phyloP scores from a whole-genome alignment of 2,797 vertebrate species.

The Diceros bicornis region DNA sequence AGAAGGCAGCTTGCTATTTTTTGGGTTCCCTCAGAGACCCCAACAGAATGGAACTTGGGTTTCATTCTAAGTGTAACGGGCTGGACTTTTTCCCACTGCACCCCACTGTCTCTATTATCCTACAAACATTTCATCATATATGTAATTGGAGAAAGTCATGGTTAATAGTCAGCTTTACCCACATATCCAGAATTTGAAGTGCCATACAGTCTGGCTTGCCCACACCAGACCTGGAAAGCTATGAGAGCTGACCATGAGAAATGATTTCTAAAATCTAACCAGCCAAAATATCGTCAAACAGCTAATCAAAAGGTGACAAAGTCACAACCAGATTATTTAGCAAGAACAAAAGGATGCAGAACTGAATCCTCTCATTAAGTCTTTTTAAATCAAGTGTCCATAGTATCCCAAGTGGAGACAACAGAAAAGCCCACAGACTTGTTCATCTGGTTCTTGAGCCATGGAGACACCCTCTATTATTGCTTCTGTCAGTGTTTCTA shows the following conservation, averaged over 20 bases:
- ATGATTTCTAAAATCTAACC: neutral
- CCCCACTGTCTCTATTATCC: neutral
- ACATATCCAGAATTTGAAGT: neutral
- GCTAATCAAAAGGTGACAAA: neutral
- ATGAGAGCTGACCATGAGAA: neutral
- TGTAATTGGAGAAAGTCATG: neutral
- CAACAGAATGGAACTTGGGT: neutral
- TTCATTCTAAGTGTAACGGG: neutral
- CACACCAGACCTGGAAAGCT: neutral
- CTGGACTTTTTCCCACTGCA: neutral
- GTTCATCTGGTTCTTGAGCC: neutral
- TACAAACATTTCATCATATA: neutral
- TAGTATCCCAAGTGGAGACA: neutral
- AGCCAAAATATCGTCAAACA: neutral
- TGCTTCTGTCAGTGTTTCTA: slow-evolving; percentile 18
- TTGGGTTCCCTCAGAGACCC: neutral
- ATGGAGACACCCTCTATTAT: neutral
- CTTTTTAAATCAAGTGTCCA: neutral
- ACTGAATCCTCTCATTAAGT: neutral
- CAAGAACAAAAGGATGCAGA: neutral
- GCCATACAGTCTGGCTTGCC: neutral
- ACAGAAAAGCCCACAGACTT: neutral
- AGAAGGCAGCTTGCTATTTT: neutral
- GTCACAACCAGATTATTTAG: neutral
- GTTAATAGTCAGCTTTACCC: neutral